Conservation (phyloP, 2,797 vertebrate species). For the Austrolebias charrua region DNA sequence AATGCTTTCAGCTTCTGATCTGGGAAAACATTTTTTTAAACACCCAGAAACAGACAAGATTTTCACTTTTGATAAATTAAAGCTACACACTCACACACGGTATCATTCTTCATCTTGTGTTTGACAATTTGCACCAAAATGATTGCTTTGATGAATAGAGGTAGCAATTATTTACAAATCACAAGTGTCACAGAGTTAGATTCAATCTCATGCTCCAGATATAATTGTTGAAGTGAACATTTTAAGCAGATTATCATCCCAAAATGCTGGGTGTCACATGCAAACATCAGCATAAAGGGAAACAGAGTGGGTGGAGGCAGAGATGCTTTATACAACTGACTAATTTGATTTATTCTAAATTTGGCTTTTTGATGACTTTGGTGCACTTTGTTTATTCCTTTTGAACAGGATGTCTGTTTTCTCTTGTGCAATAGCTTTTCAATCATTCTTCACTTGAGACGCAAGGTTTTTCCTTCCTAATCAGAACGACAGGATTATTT, state of each 20-base stretch:
- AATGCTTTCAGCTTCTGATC: conserved; percentile 33
- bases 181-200: conserved; percentile 44
- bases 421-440: conserved; percentile 20
- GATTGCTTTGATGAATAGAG: conserved; percentile 46
- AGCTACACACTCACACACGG: not conserved
- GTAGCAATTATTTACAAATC: conserved; percentile 58
- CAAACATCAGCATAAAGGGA: conserved; percentile 16
- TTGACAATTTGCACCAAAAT: conserved; percentile 33
- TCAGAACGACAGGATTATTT: conserved; percentile 9
- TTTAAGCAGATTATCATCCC: conserved; percentile 51
- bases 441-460: conserved; percentile 21
- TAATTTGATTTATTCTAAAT: conserved; percentile 23
- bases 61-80: conserved; percentile 27
- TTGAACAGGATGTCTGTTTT: conserved; percentile 7
- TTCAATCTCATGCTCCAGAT: conserved; percentile 52
- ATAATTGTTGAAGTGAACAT: conserved; percentile 43
- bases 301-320: conserved; percentile 3
- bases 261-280: conserved; percentile 26
- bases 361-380: conserved; percentile 7
- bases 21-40: conserved; percentile 30
- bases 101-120: conserved; percentile 11
- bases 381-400: conserved; percentile 10
- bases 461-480: conserved; percentile 22
- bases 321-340: conserved; percentile 5
- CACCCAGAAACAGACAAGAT: conserved; percentile 20